These are phyloP conservation scores for Acanthochromis polyacanthus DNA, from an alignment of 2,113 vertebrate genomes.

Conservation along the genomic window DNA sequence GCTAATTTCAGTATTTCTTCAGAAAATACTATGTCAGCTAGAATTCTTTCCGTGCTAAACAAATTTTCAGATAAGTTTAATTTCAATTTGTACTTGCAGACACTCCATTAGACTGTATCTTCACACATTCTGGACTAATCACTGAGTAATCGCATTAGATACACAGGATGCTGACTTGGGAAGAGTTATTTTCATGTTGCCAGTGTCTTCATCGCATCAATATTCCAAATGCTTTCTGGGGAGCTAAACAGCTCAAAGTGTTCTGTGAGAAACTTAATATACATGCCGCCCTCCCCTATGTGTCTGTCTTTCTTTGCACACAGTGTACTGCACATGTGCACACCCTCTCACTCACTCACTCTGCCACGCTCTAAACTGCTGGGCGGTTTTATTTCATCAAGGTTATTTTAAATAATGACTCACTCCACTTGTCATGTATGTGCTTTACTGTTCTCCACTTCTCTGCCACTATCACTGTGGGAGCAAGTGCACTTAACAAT, in stretches of 20 bases:
- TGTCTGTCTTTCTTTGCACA: constrained; percentile 5
- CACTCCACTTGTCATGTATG: constrained; percentile 17
- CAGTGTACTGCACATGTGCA: neutral
- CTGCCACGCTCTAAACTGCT: constrained; percentile 4
- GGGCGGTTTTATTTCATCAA: constrained; percentile 36
- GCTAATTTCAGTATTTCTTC: constrained; percentile 47
- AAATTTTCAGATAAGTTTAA: constrained; percentile 38
- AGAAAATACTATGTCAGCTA: constrained; percentile 37
- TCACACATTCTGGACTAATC: constrained; percentile 54
- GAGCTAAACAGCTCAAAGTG: constrained; percentile 7
- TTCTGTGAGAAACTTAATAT: constrained; percentile 40
- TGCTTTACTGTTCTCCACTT: constrained; percentile 32
- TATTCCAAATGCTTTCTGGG: constrained; percentile 31
- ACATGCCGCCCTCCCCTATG: constrained; percentile 4
- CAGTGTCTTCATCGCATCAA: constrained; percentile 30
- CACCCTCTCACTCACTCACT: neutral
- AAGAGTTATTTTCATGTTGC: constrained; percentile 46
- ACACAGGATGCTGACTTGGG: constrained; percentile 27
- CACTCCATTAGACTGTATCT: constrained; percentile 19
- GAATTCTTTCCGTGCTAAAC: constrained; percentile 31
- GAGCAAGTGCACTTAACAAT: constrained; percentile 9
- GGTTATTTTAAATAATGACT: constrained; percentile 32
- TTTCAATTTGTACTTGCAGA: constrained; percentile 35
- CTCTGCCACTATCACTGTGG: constrained; percentile 4
- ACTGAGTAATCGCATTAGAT: constrained; percentile 54